Evolutionary conservation across 2,888 invertebrate species (phyloP), one percentile per base, ranked within the genome.

Genomic region (Leptinotarsa peninsularis): DNA sequence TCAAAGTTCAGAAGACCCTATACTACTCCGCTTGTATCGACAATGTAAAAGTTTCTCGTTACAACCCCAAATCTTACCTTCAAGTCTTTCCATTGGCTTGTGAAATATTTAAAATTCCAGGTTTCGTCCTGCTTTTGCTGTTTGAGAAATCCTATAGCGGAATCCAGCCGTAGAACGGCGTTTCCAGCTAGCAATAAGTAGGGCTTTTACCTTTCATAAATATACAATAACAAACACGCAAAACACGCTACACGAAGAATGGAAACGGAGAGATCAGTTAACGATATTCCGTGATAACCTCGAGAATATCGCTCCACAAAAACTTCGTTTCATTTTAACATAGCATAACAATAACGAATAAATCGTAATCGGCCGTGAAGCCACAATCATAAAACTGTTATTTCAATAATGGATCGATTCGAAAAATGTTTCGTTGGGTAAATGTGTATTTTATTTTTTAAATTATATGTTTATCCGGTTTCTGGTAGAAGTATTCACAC

Each of bases 281-380:
- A 60, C 74, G 71, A 71, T 74, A 74, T 66, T 71, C 58, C 56
- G 66, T 70, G 74, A 74, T 74, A 74, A 74, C 70, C 71, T 74
- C 66, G 58, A 74, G 70, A 70, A 69, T 71, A 60, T 71, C 52
- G 52, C 52, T n/a, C 52, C 52, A 52, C 52, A 52, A 52, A 52
- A 52, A 52, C 52, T 52, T 5, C 52, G 52, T 52, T 52, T n/a
- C n/a, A 52, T 15, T 52, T 15, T 4, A 52, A 52, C n/a, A 52
- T 52, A 52, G 52, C 52, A 52, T 52, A 52, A 52, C 15, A 52
- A 52, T 10, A 43, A 43, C n/a, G 52, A 52, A 52, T 52, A 52
- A 17, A 17, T n/a, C n/a, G 52, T 52, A 14, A 52, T 52, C 52
- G n/a, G 52, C 52, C 52, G n/a, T 52, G 52, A n/a, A 52, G n/a